Conservation (phyloP, 23 tunicate species). For the Aplidium turbinatum region DNA sequence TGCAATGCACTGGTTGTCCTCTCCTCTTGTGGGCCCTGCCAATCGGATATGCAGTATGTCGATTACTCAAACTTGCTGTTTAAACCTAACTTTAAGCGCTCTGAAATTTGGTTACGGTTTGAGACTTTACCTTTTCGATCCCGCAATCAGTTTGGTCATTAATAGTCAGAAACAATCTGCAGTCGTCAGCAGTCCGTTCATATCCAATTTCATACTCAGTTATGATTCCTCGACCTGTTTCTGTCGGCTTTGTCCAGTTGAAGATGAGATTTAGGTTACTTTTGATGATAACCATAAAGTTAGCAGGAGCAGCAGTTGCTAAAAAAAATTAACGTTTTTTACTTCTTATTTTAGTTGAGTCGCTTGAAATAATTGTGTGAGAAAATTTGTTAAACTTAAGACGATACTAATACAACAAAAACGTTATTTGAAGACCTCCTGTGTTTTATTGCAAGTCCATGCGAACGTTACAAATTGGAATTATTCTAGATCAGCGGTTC, state of each 20-base stretch:
- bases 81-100: not conserved
- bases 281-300: not conserved
- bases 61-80: not conserved
- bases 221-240: slow-evolving; percentile 21
- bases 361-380: not conserved
- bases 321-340: not conserved
- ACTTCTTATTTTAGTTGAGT: no score
- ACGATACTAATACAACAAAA: no score
- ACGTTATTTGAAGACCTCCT: no score
- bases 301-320: slow-evolving; percentile 39
- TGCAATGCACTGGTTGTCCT: not conserved
- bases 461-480: no score
- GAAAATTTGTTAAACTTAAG: no score
- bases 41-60: not conserved
- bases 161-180: slow-evolving; percentile 17
- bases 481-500: no score
- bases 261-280: slow-evolving; percentile 4
- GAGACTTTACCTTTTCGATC: slow-evolving; percentile 24
- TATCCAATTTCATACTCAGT: slow-evolving; percentile 9
- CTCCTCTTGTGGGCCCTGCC: not conserved
- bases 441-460: no score
- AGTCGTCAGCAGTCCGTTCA: slow-evolving; percentile 12
- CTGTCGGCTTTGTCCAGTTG: slow-evolving; percentile 37
- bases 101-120: not conserved
- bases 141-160: slow-evolving; percentile 24